Conservation (phyloP, 2,113 vertebrate genomes). For the Capreolus pygargus region DNA sequence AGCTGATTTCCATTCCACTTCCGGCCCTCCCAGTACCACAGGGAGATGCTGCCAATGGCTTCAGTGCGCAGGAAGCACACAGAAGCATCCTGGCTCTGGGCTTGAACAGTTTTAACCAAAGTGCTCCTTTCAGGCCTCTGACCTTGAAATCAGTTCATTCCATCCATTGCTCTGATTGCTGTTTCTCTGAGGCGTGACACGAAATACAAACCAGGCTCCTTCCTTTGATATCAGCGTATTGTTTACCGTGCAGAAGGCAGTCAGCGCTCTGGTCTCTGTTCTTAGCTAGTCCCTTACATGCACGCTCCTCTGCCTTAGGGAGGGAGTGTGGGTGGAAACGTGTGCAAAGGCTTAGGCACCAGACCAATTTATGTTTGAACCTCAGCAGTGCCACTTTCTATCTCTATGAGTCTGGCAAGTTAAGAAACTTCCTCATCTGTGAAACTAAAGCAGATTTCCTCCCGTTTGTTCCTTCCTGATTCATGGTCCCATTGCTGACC, state of each 20-base stretch:
- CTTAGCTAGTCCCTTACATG: neutral
- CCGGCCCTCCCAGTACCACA: too few relatives aligned
- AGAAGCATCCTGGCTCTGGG: neutral
- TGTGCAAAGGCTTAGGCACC: neutral
- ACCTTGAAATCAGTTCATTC: neutral
- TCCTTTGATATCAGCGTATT: neutral
- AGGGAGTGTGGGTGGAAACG: neutral
- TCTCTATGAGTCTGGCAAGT: neutral
- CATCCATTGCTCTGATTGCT: neutral
- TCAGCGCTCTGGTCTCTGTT: accelerated
- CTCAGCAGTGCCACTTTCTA: neutral
- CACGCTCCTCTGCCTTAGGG: neutral
- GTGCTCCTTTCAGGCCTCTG: neutral
- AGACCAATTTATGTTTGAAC: neutral
- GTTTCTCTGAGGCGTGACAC: neutral
- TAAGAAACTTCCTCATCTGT: neutral
- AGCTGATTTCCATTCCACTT: neutral
- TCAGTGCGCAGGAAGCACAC: neutral
- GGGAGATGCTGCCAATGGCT: too few relatives aligned
- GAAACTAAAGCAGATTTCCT: neutral
- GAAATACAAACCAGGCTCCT: neutral
- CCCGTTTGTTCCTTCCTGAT: neutral
- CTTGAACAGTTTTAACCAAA: neutral
- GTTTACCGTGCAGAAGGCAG: accelerated
- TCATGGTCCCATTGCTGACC: neutral